Conservation (phyloP, 2,113 vertebrate species). For the Vulpes lagopus region DNA sequence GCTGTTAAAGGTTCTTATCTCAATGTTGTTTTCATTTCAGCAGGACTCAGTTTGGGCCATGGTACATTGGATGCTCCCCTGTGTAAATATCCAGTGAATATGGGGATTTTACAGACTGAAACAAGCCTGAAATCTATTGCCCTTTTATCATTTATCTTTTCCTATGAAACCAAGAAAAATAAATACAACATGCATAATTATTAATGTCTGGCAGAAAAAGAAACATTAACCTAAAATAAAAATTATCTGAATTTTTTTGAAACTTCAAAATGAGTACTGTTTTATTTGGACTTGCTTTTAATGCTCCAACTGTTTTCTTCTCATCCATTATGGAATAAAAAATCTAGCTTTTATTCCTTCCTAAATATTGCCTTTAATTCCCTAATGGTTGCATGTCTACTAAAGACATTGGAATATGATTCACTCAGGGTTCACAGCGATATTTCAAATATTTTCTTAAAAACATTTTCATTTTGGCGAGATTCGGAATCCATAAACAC, state of each 20-base stretch:
- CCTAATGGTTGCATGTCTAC: not conserved
- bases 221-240: not conserved
- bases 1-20: not conserved
- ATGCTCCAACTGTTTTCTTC: not conserved
- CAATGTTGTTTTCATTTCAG: not conserved
- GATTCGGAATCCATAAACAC: constrained; percentile 17
- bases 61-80: too few species aligned
- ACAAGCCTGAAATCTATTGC: not conserved
- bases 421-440: not conserved
- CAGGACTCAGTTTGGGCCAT: not conserved
- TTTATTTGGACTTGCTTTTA: not conserved
- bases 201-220: not conserved
- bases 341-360: constrained; percentile 1
- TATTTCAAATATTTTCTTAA: not conserved
- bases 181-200: not conserved
- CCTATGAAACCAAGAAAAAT: constrained; percentile 15
- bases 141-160: not conserved
- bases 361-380: not conserved
- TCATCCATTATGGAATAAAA: not conserved
- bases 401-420: not conserved
- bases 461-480: constrained; percentile 42
- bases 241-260: not conserved
- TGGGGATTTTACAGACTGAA: not conserved
- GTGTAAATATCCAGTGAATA: not conserved
- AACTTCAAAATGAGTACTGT: not conserved